Evolutionary conservation across 2,113 vertebrate genomes (phyloP).

Genomic region (Melanerpes formicivorus): DNA sequence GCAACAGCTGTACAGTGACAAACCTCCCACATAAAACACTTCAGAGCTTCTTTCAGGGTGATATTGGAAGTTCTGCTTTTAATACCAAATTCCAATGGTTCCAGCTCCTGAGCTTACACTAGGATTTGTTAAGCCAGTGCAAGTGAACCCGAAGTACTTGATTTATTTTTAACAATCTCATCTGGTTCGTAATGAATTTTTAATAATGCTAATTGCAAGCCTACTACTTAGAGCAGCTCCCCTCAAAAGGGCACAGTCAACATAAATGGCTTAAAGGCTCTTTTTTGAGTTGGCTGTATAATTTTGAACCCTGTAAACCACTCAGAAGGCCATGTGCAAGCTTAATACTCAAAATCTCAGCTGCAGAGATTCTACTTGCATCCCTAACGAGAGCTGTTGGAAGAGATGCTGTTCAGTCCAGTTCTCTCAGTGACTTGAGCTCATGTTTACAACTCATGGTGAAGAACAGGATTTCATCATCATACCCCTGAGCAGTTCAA

Average conservation of each 20-base stretch:
- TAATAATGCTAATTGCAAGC: slow-evolving; percentile 5
- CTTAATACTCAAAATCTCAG: not conserved
- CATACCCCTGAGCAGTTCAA: not conserved
- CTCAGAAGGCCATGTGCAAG: not conserved
- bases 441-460: not conserved
- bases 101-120: not conserved
- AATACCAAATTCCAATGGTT: not conserved
- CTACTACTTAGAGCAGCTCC: not conserved
- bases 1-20: not conserved
- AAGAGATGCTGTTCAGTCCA: not conserved
- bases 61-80: not conserved
- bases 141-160: slow-evolving; percentile 6
- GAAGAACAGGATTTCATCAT: not conserved
- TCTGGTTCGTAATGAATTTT: slow-evolving; percentile 39
- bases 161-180: slow-evolving; percentile 52
- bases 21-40: not conserved
- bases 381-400: not conserved
- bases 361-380: not conserved
- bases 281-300: not conserved
- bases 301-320: slow-evolving; percentile 1
- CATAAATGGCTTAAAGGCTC: slow-evolving; percentile 33
- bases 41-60: not conserved
- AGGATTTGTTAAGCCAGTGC: not conserved
- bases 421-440: not conserved
- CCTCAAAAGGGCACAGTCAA: slow-evolving; percentile 10